phyloP scores from a whole-genome alignment of 1,140 invertebrate genomes.

The Penaeus vannamei region DNA sequence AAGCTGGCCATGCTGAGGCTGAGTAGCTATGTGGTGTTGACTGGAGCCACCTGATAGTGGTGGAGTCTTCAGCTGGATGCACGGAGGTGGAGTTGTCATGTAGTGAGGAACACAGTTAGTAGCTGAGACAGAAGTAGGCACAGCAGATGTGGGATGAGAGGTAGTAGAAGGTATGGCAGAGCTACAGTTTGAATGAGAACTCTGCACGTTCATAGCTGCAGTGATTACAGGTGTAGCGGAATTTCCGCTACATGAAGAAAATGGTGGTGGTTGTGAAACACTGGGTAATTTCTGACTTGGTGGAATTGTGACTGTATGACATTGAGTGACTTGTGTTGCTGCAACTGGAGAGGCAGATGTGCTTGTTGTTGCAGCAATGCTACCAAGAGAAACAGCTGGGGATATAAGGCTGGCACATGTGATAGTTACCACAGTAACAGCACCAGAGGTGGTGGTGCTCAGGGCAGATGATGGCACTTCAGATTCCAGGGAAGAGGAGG shows the following conservation, averaged over 20 bases:
- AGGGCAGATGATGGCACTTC: neutral
- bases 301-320: slow-evolving; percentile 44
- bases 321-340: slow-evolving; percentile 51
- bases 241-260: slow-evolving; percentile 35
- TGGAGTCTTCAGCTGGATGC: slow-evolving; percentile 32
- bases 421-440: slow-evolving; percentile 14
- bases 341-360: neutral
- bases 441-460: slow-evolving; percentile 9
- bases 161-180: slow-evolving; percentile 26
- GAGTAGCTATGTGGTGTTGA: slow-evolving; percentile 35
- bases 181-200: slow-evolving; percentile 19
- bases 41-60: slow-evolving; percentile 10
- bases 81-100: slow-evolving; percentile 48
- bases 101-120: slow-evolving; percentile 41
- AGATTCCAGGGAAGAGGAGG: neutral
- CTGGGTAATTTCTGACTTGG: slow-evolving; percentile 41
- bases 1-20: slow-evolving; percentile 46
- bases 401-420: neutral
- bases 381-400: slow-evolving; percentile 10
- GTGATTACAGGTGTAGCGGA: neutral
- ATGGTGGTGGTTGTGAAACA: slow-evolving; percentile 8
- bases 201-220: slow-evolving; percentile 32
- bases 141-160: slow-evolving; percentile 31
- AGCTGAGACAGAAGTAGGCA: slow-evolving; percentile 18
- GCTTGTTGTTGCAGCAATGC: slow-evolving; percentile 32